Evolutionary conservation across 2,113 vertebrate species (phyloP).

Genomic region (Thermophis baileyi): DNA sequence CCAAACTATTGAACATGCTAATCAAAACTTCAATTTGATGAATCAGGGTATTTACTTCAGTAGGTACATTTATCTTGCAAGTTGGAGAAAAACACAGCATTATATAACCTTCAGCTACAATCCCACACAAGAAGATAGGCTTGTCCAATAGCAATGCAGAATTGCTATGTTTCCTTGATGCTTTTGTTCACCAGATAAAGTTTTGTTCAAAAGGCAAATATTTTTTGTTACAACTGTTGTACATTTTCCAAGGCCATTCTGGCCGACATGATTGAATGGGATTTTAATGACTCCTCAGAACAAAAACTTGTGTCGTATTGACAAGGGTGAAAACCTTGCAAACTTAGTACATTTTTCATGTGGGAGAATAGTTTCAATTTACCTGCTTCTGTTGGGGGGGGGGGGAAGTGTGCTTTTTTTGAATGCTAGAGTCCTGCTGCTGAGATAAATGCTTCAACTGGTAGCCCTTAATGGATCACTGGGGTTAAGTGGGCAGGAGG

Average conservation of each 20-base stretch:
- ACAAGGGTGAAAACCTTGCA: neutral
- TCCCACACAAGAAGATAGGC: neutral
- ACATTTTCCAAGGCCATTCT: neutral
- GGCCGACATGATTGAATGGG: neutral
- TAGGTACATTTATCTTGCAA: neutral
- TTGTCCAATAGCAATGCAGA: neutral
- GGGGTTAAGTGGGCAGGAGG: neutral
- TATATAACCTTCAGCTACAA: slow-evolving; percentile 22
- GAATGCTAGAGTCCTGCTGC: neutral
- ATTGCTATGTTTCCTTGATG: slow-evolving; percentile 12
- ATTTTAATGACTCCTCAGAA: slow-evolving; percentile 14
- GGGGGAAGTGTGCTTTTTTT: neutral
- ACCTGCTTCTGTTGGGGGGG: neutral
- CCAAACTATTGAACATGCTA: neutral
- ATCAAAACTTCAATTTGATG: slow-evolving; percentile 3
- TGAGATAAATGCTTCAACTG: neutral
- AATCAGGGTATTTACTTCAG: slow-evolving; percentile 8
- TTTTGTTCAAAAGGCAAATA: neutral
- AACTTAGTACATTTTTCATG: neutral
- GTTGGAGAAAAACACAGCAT: neutral
- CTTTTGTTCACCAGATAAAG: slow-evolving; percentile 13
- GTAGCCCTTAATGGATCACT: neutral
- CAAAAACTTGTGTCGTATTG: neutral
- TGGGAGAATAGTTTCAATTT: neutral
- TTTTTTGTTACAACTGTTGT: neutral